Base-by-base conservation (phyloP, 2,888 invertebrate genomes). In the Lasioglossum villosulum region DNA sequence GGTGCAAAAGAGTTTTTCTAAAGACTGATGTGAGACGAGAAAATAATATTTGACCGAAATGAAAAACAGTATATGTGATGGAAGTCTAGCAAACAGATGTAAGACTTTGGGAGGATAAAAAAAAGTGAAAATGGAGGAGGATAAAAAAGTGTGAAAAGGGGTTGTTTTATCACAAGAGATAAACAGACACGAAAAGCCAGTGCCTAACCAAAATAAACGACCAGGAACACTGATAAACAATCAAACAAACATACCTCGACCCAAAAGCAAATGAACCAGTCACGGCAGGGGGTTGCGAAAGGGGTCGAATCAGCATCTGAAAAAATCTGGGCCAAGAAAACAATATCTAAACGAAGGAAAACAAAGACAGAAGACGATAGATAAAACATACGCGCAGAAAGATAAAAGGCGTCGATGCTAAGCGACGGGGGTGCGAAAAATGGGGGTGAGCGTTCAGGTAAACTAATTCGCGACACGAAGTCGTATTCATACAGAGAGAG, bases 321-420 rank as follows among this genome's bases (percentile, higher is more conserved):
- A 63, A 63, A 63, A 30, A 63, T 30, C 63, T 30, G 63, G 63
- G 30, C 27, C 63, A 30, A 30, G 63, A 63, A 63, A 63, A 63
- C 63, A 63, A 63, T 63, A 30, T 6, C 30, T 63, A 63, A 63
- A 63, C 63, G 63, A 63, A 30, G 66, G 30, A 30, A 66, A 66
- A 10, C 34, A 66, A 34, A 10, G 19, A 30, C 34, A 4, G 66
- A 39, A 12, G 37, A 39, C n/a, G 23, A n/a, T 37, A 68, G n/a
- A 39, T 23, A 12, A n/a, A 68, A n/a, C 23, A n/a, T 39, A 23
- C 23, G 19, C n/a, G 34, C 34, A 2, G 19, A n/a, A n/a, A 37
- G 68, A 23, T 37, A 37, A n/a, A 37, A n/a, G 4, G 23, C 39
- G 10, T 68, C 37, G 68, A n/a, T 19, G 68, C 8, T 16, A 34